phyloP scores from a whole-genome alignment of 2,797 vertebrate genomes.

The Podarcis lilfordi region DNA sequence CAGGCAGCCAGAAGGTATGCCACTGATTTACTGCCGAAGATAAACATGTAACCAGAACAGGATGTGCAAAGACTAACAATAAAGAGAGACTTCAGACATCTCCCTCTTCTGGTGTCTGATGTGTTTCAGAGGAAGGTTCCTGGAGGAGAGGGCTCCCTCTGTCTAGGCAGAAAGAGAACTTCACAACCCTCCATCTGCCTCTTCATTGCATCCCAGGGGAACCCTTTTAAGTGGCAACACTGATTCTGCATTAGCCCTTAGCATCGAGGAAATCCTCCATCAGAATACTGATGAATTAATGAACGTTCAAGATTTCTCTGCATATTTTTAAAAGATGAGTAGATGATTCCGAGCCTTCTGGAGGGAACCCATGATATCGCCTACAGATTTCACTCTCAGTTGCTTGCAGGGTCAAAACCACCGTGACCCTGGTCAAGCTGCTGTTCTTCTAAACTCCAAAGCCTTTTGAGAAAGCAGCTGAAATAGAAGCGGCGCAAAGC shows the following conservation, averaged over 20 bases:
- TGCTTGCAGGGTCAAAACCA: background rate
- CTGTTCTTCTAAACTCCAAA: background rate
- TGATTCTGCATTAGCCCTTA: constrained; percentile 4
- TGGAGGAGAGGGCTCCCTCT: constrained; percentile 14
- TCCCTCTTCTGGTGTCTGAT: constrained; percentile 11
- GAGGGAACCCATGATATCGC: background rate
- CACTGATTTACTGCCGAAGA: constrained; percentile 18
- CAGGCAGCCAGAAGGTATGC: background rate
- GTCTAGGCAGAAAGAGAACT: background rate
- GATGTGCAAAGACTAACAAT: constrained; percentile 15
- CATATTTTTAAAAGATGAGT: constrained; percentile 8
- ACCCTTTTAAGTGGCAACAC: background rate
- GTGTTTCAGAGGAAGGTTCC: constrained; percentile 19
- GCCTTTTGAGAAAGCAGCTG: background rate
- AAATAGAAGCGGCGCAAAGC: constrained; percentile 5
- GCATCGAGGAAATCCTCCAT: constrained; percentile 8
- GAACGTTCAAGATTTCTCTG: background rate
- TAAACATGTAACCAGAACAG: background rate
- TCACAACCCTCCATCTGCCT: background rate
- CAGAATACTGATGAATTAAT: constrained; percentile 20
- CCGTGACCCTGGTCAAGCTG: background rate
- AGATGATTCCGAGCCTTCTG: background rate
- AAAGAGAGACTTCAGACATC: background rate
- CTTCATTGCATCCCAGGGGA: constrained; percentile 29
- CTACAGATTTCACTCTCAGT: background rate